Evolutionary conservation across 1,140 invertebrate species (phyloP).

Genomic region (Psix sp.): DNA sequence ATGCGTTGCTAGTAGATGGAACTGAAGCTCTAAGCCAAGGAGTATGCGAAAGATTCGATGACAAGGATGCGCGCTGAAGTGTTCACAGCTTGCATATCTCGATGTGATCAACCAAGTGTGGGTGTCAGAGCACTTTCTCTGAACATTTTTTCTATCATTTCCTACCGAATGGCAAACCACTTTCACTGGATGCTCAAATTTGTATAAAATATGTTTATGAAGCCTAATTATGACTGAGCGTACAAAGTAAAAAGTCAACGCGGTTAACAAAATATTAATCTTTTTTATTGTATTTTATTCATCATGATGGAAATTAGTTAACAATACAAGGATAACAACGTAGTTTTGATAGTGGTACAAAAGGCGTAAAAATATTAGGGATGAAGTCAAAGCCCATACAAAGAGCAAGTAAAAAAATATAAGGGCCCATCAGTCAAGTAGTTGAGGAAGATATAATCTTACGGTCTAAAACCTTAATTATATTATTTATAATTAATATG

Average conservation of each 20-base stretch:
- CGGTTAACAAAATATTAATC: slow-evolving; percentile 69
- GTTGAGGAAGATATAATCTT: slow-evolving; percentile 47
- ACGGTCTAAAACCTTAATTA: slow-evolving; percentile 52
- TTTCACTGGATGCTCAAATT: slow-evolving; percentile 46
- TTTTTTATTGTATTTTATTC: slow-evolving; percentile 64
- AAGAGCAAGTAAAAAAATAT: slow-evolving; percentile 41
- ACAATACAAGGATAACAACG: slow-evolving; percentile 69
- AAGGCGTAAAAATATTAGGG: slow-evolving; percentile 30
- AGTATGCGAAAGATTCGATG: background rate
- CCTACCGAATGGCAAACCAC: slow-evolving; percentile 35
- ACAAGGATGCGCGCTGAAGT: background rate
- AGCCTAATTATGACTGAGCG: slow-evolving; percentile 14
- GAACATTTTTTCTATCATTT: slow-evolving; percentile 33
- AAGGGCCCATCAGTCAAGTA: slow-evolving; percentile 64
- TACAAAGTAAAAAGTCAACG: slow-evolving; percentile 21
- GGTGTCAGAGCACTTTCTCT: slow-evolving; percentile 49
- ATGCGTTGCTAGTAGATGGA: slow-evolving; percentile 4
- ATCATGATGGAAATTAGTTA: slow-evolving; percentile 67
- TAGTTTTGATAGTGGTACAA: slow-evolving; percentile 52
- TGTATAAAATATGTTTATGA: slow-evolving; percentile 1
- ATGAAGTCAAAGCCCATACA: slow-evolving; percentile 38
- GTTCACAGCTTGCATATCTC: slow-evolving; percentile 5
- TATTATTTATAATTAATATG: slow-evolving; percentile 67
- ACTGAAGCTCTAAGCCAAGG: background rate
- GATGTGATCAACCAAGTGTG: slow-evolving; percentile 21